These are phyloP conservation scores for Drosophila engyochracea DNA, from an alignment of 2,888 invertebrate genomes.

Conservation along the genomic window DNA sequence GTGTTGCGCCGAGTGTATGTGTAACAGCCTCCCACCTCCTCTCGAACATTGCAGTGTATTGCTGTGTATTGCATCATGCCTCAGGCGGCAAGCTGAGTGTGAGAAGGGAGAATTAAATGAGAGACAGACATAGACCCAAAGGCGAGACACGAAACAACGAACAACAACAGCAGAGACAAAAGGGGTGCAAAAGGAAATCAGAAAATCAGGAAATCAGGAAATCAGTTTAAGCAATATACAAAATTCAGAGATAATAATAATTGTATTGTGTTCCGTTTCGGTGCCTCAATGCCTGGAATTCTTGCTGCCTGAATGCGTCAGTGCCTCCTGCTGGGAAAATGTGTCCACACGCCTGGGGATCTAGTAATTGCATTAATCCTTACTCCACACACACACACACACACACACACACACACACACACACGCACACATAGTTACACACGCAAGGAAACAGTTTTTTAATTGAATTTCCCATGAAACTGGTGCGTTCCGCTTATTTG, in stretches of 20 bases:
- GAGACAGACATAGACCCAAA: conserved; percentile 2
- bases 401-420: conserved; percentile 11
- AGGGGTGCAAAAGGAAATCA: background rate
- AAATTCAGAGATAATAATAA: conserved; percentile 58
- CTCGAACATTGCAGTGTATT: conserved; percentile 17
- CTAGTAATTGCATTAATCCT: conserved; percentile 70
- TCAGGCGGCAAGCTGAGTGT: conserved; percentile 39
- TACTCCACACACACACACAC: conserved; percentile 26
- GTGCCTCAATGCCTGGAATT: conserved; percentile 27
- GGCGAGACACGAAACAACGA: background rate
- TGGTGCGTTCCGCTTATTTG: conserved; percentile 46
- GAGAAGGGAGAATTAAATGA: conserved; percentile 8
- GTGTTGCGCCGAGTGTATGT: background rate
- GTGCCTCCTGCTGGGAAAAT: conserved; percentile 31
- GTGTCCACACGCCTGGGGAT: conserved; percentile 48
- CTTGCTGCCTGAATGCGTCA: conserved; percentile 18
- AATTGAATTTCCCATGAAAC: conserved; percentile 64
- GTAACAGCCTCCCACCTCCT: background rate
- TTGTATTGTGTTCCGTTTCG: conserved; percentile 61
- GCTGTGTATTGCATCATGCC: conserved; percentile 58
- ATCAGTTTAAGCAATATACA: conserved; percentile 57
- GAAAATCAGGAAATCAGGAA: conserved; percentile 52
- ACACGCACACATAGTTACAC: background rate
- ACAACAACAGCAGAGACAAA: background rate
- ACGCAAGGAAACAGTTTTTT: conserved; percentile 54